Conservation (phyloP, 2,797 vertebrate species). For the Saxicola maurus region DNA sequence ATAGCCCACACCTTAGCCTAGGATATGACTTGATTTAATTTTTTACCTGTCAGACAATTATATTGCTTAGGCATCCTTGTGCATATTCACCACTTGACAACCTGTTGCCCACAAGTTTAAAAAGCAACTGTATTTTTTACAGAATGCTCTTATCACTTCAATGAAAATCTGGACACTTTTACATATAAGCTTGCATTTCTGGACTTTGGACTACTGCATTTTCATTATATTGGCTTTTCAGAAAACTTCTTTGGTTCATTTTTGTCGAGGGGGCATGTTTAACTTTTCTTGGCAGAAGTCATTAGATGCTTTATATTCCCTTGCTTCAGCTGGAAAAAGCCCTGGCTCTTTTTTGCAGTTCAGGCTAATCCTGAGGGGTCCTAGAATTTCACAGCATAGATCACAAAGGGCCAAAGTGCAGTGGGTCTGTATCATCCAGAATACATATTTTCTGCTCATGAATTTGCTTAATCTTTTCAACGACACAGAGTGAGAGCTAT, state of each 20-base stretch:
- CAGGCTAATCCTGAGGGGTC: neutral
- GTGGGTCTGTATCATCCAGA: neutral
- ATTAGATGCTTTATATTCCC: neutral
- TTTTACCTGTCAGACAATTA: neutral
- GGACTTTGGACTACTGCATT: neutral
- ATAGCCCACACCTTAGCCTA: neutral
- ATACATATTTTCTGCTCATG: conserved; percentile 12
- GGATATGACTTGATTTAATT: neutral
- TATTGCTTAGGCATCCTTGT: neutral
- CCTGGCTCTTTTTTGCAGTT: neutral
- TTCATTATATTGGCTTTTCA: neutral
- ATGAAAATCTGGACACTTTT: neutral
- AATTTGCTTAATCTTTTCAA: conserved; percentile 42
- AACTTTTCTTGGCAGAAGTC: conserved; percentile 3
- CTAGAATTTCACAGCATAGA: neutral
- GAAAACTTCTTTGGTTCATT: neutral
- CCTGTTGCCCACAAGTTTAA: neutral
- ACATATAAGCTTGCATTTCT: neutral
- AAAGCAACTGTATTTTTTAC: neutral
- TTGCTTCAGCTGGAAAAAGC: neutral
- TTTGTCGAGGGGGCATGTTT: neutral
- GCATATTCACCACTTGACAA: neutral
- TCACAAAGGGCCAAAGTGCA: neutral
- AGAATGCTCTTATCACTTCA: neutral
- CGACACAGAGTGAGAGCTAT: neutral